Conservation (phyloP, 2,113 vertebrate genomes). For the Mola mola region DNA sequence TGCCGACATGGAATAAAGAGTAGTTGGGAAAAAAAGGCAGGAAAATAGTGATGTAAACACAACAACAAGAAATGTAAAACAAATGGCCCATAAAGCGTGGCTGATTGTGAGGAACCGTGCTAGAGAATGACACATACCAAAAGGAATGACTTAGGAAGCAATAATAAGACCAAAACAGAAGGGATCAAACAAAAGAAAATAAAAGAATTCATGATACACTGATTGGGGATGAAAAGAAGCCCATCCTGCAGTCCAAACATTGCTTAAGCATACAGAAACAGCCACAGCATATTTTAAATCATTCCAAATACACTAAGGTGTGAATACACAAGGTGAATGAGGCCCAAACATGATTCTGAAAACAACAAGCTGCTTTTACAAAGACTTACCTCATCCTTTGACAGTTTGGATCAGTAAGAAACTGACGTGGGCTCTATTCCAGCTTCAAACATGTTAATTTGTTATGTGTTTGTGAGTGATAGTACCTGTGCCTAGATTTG, state of each 20-base stretch:
- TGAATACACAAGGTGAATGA: no score
- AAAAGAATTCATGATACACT: slow-evolving; percentile 16
- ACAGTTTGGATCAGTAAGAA: no score
- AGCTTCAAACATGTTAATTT: slow-evolving; percentile 12
- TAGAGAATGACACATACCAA: slow-evolving; percentile 14
- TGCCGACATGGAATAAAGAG: background rate
- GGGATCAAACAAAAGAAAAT: slow-evolving; percentile 2
- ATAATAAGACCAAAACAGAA: slow-evolving; percentile 12
- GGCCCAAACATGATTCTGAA: slow-evolving; percentile 10
- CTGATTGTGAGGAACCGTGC: background rate
- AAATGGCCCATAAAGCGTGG: slow-evolving; percentile 1
- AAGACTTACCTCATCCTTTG: slow-evolving; percentile 39
- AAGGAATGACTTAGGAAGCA: slow-evolving; percentile 26
- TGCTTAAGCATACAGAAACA: slow-evolving; percentile 27
- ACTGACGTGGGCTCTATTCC: no score
- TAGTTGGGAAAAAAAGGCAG: no score
- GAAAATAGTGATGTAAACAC: background rate
- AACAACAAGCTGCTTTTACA: slow-evolving; percentile 9
- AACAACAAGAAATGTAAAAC: background rate
- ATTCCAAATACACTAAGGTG: no score
- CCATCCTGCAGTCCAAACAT: slow-evolving; percentile 24
- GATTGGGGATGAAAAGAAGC: slow-evolving; percentile 9
- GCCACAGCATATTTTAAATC: slow-evolving; percentile 14
- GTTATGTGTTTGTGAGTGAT: slow-evolving; percentile 56
- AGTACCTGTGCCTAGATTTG: slow-evolving; percentile 96